Conservation (phyloP, 1,140 invertebrate genomes). For the Chrysomallon squamiferum region DNA sequence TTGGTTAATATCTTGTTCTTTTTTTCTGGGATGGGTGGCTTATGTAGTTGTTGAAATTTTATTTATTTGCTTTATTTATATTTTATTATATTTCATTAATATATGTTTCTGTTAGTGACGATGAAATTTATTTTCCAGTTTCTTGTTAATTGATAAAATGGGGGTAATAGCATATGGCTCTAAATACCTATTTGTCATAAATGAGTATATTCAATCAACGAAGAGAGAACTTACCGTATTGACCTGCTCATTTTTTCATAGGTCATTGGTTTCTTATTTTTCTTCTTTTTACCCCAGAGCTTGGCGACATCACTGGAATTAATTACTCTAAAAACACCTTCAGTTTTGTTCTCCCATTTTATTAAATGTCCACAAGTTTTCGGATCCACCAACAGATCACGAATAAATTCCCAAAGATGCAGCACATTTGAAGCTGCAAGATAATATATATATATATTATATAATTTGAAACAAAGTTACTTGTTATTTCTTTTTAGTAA, state of each 20-base stretch:
- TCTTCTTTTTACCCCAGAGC: conserved; percentile 83
- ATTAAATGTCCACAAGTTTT: conserved; percentile 60
- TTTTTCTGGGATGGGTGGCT: too few species aligned
- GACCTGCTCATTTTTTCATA: conserved; percentile 93
- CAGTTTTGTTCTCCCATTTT: conserved; percentile 85
- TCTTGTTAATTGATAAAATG: too few species aligned
- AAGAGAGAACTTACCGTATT: conserved; percentile 73
- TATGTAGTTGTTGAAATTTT: too few species aligned
- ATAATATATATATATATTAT: background rate
- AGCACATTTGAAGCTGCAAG: conserved; percentile 50
- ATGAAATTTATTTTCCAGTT: too few species aligned
- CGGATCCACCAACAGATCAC: conserved; percentile 49
- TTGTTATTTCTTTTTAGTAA: background rate
- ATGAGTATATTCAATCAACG: too few species aligned
- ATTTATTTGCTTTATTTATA: too few species aligned
- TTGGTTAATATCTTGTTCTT: too few species aligned
- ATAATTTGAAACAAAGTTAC: background rate
- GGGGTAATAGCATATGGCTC: too few species aligned
- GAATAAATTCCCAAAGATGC: conserved; percentile 61
- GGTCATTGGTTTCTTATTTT: conserved; percentile 87
- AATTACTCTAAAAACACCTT: conserved; percentile 88
- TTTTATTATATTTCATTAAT: too few species aligned
- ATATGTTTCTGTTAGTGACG: too few species aligned
- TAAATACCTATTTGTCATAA: too few species aligned
- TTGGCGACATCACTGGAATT: conserved; percentile 86